Evolutionary conservation across 2,797 vertebrate genomes (phyloP), one percentile per base, ranked within the genome.

Genomic region (Hypotaenidia okinawae): DNA sequence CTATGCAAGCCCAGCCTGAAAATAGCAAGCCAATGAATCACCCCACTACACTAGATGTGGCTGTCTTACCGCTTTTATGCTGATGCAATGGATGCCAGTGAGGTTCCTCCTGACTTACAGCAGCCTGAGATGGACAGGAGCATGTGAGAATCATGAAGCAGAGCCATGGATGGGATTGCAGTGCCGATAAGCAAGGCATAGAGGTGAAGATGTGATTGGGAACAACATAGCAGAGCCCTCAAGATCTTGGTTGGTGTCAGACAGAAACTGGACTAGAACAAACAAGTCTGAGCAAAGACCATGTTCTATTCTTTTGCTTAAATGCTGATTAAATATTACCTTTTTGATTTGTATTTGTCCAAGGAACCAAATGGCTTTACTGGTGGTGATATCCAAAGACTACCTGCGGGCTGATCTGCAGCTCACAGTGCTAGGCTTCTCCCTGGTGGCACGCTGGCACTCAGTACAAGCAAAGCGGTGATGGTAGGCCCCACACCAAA

Each of bases 171-270:
- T 51, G 59, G 1, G 1, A 47, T 4, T 58, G 33, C 73, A 72
- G 24, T 24, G 35, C 61, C 2, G 3, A 24, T 73, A 94, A 57
- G 30, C 37, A 66, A 78, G 59, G 14, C 24, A 15, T 2, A 2
- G 62, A 72, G 51, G 32, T 45, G 49, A 91, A 78, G 66, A 58
- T 23, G 33, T 73, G n/a, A 25, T 47, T 39, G 37, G 35, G 33
- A 91, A 33, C 14, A 91, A 73, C 4, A 0, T 13, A 75, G 41
- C 43, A 75, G 21, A 87, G n/a, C 30, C 37, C 54, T 49, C 66
- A 37, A 32, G n/a, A 51, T 81, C 64, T 49, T 0, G 0, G 25
- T 25, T 21, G 10, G 12, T 6, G 1, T 5, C 39, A 11, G 37
- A 45, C 27, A 82, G 70, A 76, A 79, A 16, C 14, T 63, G n/a